Conservation (phyloP, 2,797 vertebrate genomes). For the Acipenser transmontanus region DNA sequence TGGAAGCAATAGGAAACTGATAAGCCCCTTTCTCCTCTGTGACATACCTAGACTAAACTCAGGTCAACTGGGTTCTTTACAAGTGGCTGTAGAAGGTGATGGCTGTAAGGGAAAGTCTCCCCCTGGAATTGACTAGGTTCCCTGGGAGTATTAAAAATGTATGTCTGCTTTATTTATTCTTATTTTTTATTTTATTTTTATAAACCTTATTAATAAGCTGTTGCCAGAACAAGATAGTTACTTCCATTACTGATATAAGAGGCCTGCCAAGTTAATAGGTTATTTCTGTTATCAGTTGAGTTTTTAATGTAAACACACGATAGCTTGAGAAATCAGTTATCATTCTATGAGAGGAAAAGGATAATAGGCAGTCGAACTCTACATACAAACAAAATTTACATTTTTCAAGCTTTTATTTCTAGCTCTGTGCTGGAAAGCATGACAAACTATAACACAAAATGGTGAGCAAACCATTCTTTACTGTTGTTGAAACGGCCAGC, state of each 20-base stretch:
- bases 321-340: too few species aligned
- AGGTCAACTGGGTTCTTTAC: slow-evolving; percentile 18
- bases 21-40: slow-evolving; percentile 21
- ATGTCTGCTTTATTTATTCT: slow-evolving; percentile 9
- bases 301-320: too few species aligned
- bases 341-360: too few species aligned
- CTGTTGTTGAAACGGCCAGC: too few species aligned
- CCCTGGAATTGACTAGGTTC: slow-evolving; percentile 24
- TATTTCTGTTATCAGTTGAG: too few species aligned
- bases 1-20: slow-evolving; percentile 30
- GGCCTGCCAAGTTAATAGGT: too few species aligned
- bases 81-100: slow-evolving; percentile 18
- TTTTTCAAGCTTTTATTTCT: too few species aligned
- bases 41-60: slow-evolving; percentile 18
- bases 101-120: slow-evolving; percentile 1
- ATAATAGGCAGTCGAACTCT: too few species aligned
- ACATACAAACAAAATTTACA: too few species aligned
- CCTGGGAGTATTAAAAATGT: slow-evolving; percentile 6
- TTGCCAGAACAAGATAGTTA: slow-evolving; percentile 68
- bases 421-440: too few species aligned
- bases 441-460: too few species aligned
- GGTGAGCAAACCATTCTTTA: too few species aligned
- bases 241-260: slow-evolving; percentile 37
- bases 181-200: not conserved
- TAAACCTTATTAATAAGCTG: slow-evolving; percentile 36